Conservation (phyloP, 1,140 invertebrate species). For the Drosophila willistoni region DNA sequence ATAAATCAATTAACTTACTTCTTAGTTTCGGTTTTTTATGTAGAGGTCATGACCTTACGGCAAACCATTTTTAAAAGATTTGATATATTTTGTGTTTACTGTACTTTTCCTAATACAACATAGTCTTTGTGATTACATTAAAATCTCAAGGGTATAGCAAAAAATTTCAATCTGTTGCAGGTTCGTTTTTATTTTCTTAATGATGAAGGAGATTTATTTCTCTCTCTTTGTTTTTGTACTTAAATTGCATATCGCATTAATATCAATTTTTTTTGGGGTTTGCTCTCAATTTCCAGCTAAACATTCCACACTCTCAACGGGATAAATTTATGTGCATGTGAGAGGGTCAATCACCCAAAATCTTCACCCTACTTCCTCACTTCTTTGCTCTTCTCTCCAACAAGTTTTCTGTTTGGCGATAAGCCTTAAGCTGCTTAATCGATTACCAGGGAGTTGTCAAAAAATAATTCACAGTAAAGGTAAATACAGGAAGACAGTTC, state of each 20-base stretch:
- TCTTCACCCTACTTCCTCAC: conserved; percentile 42
- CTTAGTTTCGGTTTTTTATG: too few relatives aligned
- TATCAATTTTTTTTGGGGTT: background rate
- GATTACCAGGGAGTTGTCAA: conserved; percentile 79
- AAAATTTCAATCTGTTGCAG: too few relatives aligned
- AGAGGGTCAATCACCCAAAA: conserved; percentile 55
- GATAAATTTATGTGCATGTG: conserved; percentile 22
- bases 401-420: conserved; percentile 43
- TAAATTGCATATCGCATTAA: conserved; percentile 19
- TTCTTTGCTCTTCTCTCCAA: conserved; percentile 11
- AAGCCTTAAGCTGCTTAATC: conserved; percentile 80
- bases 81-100: too few relatives aligned
- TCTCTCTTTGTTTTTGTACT: background rate
- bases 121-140: too few relatives aligned
- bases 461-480: conserved; percentile 80
- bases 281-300: conserved; percentile 4
- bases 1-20: too few relatives aligned
- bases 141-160: too few relatives aligned
- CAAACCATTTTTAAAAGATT: too few relatives aligned
- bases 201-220: background rate
- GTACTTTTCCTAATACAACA: too few relatives aligned
- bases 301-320: conserved; percentile 25
- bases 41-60: too few relatives aligned
- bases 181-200: background rate
- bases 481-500: conserved; percentile 67